Conservation (phyloP, 2,113 vertebrate species). For the Lepidothrix coronata region DNA sequence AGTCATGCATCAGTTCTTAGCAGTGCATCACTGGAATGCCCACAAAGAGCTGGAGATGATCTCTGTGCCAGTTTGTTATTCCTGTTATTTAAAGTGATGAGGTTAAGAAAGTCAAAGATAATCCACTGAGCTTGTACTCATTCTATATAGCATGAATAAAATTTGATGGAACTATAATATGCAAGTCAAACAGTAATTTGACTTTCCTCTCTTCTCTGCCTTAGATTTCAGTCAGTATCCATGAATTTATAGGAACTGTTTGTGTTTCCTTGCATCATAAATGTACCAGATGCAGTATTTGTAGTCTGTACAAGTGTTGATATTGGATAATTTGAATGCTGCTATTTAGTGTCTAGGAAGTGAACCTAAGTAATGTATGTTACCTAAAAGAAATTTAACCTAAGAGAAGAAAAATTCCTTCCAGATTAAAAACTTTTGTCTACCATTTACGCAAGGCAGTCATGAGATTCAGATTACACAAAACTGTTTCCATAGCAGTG, state of each 20-base stretch:
- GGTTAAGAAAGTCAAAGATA: neutral
- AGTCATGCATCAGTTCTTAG: neutral
- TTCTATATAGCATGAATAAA: neutral
- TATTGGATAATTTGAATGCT: neutral
- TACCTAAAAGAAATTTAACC: neutral
- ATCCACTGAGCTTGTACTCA: neutral
- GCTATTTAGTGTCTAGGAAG: neutral
- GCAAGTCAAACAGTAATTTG: neutral
- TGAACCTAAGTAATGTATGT: neutral
- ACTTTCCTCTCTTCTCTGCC: neutral
- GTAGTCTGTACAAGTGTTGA: neutral
- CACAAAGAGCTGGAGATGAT: neutral
- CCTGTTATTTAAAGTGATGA: neutral
- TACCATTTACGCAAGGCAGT: neutral
- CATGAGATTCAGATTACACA: neutral
- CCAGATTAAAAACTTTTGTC: neutral
- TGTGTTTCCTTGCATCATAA: neutral
- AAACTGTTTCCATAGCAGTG: neutral
- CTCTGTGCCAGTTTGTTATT: neutral
- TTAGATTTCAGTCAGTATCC: neutral
- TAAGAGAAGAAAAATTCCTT: neutral
- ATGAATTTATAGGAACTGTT: neutral
- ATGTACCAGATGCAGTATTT: neutral
- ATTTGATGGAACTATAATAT: neutral
- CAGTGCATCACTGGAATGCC: neutral